Evolutionary conservation across 2,888 invertebrate genomes (phyloP), one percentile per base, ranked within the genome.

Genomic region (Shargacucullia verbasci): DNA sequence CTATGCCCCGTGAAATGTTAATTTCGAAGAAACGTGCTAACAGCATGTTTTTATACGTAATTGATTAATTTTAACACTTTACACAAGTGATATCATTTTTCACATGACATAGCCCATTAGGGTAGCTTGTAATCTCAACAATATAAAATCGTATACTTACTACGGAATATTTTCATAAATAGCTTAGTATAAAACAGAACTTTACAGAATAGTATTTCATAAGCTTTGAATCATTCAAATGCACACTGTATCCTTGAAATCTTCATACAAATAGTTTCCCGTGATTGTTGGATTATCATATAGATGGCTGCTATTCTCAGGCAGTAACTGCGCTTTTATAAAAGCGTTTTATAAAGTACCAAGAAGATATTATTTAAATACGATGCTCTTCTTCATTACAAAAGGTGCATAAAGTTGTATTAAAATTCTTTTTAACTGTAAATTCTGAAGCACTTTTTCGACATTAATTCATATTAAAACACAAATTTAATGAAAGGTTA

Each of bases 201-300:
- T 37, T 37, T 14, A 9, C 20, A 27, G 10, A 54, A 44, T 49
- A 8, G 0, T 15, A 33, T 46, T 40, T 37, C 20, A 39, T 39
- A 29, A 38, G 12, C 44, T 57, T 56, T 43, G 39, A 59, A 70
- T 68, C 67, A 82, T 83, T 81, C 74, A 74, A 79, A 84, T 82
- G 77, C 79, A 82, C 60, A 71, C 74, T 62, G 59, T 67, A 73
- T 70, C 68, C 29, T 37, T 43, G 58, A 79, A 78, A 88, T 86
- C 86, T 85, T 88, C 85, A 87, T 85, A 86, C 79, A 88, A 84
- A 87, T 82, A 79, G 83, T 84, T 78, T 74, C 63, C 62, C 77
- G 75, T 80, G 83, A 86, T 84, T 83, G 84, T 81, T 72, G 72
- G 71, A 85, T 87, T 88, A 87, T 81, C 86, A 86, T 88, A 88